Evolutionary conservation across 2,888 invertebrate genomes (phyloP), one percentile per base, ranked within the genome.

Genomic region (Barypeithes pellucidus): DNA sequence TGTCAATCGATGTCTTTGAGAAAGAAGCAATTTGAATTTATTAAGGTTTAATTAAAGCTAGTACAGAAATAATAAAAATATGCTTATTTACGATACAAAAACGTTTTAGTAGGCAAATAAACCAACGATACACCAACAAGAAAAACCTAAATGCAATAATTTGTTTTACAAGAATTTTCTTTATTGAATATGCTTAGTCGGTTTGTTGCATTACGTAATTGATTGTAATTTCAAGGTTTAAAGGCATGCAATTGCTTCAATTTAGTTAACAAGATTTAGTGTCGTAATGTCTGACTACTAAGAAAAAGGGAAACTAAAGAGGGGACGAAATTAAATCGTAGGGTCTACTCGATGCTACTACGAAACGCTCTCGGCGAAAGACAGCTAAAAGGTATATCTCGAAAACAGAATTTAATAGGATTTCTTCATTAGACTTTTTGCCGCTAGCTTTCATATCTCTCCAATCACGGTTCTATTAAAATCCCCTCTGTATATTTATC

Each of bases 371-470:
- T 24, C 29, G 59, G 39, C 68, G 63, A 68, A 52, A 33, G 41
- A 65, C 59, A 65, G 68, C 63, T 73, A 73, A 73, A 68, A 73
- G 71, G 61, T 72, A 71, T 74, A 67, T 62, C 70, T 68, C 65
- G 66, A 75, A 75, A 75, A 75, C 72, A 72, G 59, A 60, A 75
- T 72, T 75, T 75, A 75, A 75, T 72, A 75, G 69, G 72, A 72
- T 72, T 72, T 75, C 68, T 75, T 75, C 75, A 75, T 75, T 75
- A 75, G 75, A 50, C 61, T 68, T 75, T 75, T 72, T 75, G 75
- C 72, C 75, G 29, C 71, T 41, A 69, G 72, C 75, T 75, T 72
- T 68, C 45, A 70, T 67, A 72, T 71, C 72, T 63, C 68, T 61
- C 57, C 67, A 75, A 72, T 75, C 75, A 65, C 65, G 72, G 52